Evolutionary conservation across 53 echinoderm and acorn worm species (phyloP), one percentile per base, ranked within the genome.

Genomic region (Zoroaster sp.): DNA sequence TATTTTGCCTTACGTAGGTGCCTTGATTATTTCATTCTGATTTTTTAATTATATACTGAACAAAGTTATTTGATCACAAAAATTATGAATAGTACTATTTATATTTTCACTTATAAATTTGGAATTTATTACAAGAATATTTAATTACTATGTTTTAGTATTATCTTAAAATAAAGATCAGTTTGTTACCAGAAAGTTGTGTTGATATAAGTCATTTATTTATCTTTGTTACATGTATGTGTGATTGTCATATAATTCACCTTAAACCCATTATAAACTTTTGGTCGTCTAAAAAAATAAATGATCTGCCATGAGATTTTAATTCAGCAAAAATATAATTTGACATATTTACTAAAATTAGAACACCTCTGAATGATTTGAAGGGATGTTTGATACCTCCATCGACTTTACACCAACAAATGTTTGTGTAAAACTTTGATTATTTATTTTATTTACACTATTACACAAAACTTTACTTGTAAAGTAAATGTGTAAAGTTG

Each of bases 41-140:
- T 59, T n/a, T n/a, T n/a, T n/a, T n/a, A n/a, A n/a, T n/a, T n/a
- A n/a, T n/a, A n/a, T n/a, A n/a, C n/a, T 23, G 25, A 55, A 59
- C 59, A 59, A 28, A 59, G 2, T 11, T 59, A 25, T 13, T 59
- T 59, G 21, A 23, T 1, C 20, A 21, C 59, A 59, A 59, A 53
- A 45, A 33, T 35, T 38, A 54, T 54, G 78, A n/a, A 78, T 35
- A 78, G 78, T 78, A 78, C 78, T 78, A 55, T 78, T 55, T 78
- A 59, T 78, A 75, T 75, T 78, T 78, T 51, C 35, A 54, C 18
- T 37, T 54, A 9, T 59, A 5, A 40, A 54, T 35, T 72, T 13
- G 11, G 23, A 12, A 39, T 78, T 12, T n/a, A 49, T 7, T 30
- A 15, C 1, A 37, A 51, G 35, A 74, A 18, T 2, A 46, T 74